Percentiles rank a stretch among this genome's conserved stretches.
These are phyloP conservation scores for Drosophila orosa DNA, from an alignment of 1,140 invertebrate genomes.

Conservation along the genomic window DNA sequence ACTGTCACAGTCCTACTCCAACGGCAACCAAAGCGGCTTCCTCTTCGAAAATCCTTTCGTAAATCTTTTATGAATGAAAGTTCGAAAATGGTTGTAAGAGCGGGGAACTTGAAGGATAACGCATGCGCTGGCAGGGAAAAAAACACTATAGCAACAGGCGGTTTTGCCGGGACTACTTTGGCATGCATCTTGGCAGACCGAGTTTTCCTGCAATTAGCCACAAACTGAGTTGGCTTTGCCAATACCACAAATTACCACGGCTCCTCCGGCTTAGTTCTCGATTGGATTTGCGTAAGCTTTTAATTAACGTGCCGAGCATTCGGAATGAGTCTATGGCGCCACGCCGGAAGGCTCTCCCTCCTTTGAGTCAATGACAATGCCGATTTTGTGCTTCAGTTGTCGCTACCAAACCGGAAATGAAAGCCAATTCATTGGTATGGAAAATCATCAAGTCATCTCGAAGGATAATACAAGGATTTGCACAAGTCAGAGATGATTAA, in stretches of 20 bases:
- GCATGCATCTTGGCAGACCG: conserved; percentile 24
- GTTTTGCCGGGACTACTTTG: neutral
- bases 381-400: conserved; percentile 36
- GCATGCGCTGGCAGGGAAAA: conserved; percentile 47
- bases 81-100: conserved; percentile 17
- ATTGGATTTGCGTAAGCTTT: conserved; percentile 38
- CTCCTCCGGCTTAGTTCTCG: conserved; percentile 8
- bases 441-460: conserved; percentile 52
- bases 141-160: conserved; percentile 45
- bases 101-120: neutral
- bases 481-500: conserved; percentile 15
- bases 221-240: conserved; percentile 27
- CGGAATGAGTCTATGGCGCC: conserved; percentile 11
- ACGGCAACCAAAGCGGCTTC: neutral
- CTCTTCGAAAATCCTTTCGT: conserved; percentile 37
- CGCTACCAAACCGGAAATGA: conserved; percentile 26
- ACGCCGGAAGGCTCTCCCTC: neutral
- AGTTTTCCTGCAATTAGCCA: conserved; percentile 28
- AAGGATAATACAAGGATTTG: neutral
- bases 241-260: conserved; percentile 29
- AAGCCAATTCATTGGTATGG: conserved; percentile 26
- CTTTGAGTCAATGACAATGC: conserved; percentile 29
- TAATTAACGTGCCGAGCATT: conserved; percentile 32
- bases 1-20: conserved; percentile 32
- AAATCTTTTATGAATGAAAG: conserved; percentile 69